Base-by-base conservation (phyloP, 1,140 invertebrate genomes). In the Liolophura sinensis region DNA sequence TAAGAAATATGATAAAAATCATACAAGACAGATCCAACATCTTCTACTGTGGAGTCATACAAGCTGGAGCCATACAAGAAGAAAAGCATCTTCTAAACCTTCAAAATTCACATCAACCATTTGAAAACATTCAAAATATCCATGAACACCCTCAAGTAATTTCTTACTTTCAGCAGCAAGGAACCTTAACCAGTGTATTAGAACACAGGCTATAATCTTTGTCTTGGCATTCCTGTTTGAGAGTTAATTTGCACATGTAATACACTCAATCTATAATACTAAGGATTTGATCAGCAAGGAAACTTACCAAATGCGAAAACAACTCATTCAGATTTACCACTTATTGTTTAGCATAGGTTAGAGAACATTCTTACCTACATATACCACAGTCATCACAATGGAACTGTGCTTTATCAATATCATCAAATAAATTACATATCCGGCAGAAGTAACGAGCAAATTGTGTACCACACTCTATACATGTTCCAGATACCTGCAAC, bases 381-480 rank as follows among this genome's bases (percentile, higher is more conserved):
- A 96, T 92, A 0, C 93, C 93, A 85, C 93, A 96, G 1, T 90
- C 91, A 67, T 92, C 89, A 75, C 93, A 96, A 77, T 96, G 93
- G 84, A 93, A 96, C 82, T 95, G 93, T 74, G 90, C 88, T 79
- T 93, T 94, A 73, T 94, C 92, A 64, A 92, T 90, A 78, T 95
- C 92, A 78, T 95, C 93, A 81, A 92, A 95, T n/a, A 96, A 84
- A 82, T 92, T 92, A 83, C 93, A 96, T 63, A 93, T 90, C 7
- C 90, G 84, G 76, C 93, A 96, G 60, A 90, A 93, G 83, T 95
- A 96, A 22, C 73, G 74, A 15, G 79, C 81, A 73, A 83, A 82
- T 25, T 62, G 31, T n/a, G 65, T 58, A 20, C 60, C 68, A 75
- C 82, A 83, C 12, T 74, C 64, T 11, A 59, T 47, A 71, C 76